phyloP scores from a whole-genome alignment of 2,113 vertebrate species.

The Takifugu flavidus region DNA sequence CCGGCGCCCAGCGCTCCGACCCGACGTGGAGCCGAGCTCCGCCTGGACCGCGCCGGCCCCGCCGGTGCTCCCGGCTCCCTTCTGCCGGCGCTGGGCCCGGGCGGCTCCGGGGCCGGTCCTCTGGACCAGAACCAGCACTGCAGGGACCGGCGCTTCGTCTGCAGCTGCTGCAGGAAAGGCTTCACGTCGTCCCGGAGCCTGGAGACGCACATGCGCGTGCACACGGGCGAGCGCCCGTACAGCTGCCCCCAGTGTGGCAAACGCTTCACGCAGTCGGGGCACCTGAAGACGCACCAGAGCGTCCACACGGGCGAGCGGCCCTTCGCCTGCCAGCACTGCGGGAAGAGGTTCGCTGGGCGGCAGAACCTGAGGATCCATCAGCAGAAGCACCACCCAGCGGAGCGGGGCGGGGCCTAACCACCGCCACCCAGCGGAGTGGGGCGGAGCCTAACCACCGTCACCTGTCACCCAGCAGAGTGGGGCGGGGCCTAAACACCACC shows the following conservation, averaged over 20 bases:
- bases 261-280: slow-evolving; percentile 74
- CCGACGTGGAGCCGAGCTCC: slow-evolving; percentile 47
- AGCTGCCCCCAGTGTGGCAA: slow-evolving; percentile 74
- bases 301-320: slow-evolving; percentile 77
- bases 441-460: too few species aligned
- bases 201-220: slow-evolving; percentile 70
- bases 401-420: background rate
- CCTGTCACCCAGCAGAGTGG: too few species aligned
- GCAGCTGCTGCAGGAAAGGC: slow-evolving; percentile 68
- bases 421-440: too few species aligned
- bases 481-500: too few species aligned
- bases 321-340: slow-evolving; percentile 67
- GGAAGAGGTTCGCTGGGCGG: slow-evolving; percentile 74
- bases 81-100: slow-evolving; percentile 17
- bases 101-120: slow-evolving; percentile 32
- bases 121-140: slow-evolving; percentile 49
- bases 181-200: slow-evolving; percentile 68
- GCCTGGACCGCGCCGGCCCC: slow-evolving; percentile 48
- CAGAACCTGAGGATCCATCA: slow-evolving; percentile 75
- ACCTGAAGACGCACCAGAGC: slow-evolving; percentile 74
- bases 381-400: slow-evolving; percentile 61
- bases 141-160: slow-evolving; percentile 58
- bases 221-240: slow-evolving; percentile 72
- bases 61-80: slow-evolving; percentile 21
- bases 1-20: slow-evolving; percentile 37